phyloP scores from a whole-genome alignment of 2,113 vertebrate species.

The Cardinalis cardinalis region DNA sequence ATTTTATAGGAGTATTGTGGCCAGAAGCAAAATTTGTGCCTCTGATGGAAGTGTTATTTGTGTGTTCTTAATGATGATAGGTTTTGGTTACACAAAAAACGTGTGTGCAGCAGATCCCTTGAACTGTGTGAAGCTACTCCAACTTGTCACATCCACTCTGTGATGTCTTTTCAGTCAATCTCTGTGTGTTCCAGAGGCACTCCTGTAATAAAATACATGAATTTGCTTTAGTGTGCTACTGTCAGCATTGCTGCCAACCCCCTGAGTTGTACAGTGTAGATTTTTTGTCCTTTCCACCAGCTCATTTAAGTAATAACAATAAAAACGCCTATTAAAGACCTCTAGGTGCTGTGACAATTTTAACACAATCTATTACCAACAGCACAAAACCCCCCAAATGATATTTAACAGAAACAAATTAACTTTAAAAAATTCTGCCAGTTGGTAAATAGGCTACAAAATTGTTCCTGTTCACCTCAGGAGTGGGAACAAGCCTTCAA shows the following conservation, averaged over 20 bases:
- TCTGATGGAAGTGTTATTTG: not conserved
- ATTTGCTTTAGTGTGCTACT: not conserved
- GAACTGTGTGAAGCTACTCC: not conserved
- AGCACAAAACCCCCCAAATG: accelerated
- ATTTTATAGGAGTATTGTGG: not conserved
- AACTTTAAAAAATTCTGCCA: not conserved
- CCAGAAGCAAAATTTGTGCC: not conserved
- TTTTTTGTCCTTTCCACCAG: not conserved
- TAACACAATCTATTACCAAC: not conserved
- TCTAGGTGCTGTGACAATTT: not conserved
- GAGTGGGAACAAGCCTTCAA: not conserved
- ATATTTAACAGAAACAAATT: not conserved
- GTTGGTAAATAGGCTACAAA: not conserved
- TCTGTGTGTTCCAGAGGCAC: not conserved
- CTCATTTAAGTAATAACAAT: not conserved
- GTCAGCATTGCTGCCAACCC: not conserved
- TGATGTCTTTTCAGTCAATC: not conserved
- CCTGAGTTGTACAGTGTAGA: not conserved
- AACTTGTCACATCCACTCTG: not conserved
- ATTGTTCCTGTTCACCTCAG: not conserved
- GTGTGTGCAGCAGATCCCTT: not conserved
- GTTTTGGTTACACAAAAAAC: not conserved
- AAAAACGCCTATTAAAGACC: not conserved
- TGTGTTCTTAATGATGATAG: not conserved
- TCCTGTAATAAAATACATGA: not conserved